Percentiles rank a stretch among this genome's conserved stretches.
Evolutionary conservation across 2,888 invertebrate genomes (phyloP).

Genomic region (Sylvicola cinctus): DNA sequence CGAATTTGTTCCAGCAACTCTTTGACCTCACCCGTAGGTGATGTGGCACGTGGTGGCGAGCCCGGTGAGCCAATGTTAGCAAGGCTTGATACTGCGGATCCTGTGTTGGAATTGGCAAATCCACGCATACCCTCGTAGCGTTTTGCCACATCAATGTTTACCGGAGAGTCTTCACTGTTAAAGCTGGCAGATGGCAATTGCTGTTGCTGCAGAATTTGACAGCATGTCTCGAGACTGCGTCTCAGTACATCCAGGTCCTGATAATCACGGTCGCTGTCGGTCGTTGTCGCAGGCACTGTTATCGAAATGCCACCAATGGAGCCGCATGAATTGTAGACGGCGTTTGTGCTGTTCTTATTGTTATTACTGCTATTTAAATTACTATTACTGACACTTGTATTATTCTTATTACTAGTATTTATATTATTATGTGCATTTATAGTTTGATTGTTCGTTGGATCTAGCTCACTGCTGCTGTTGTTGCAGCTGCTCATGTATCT

Average conservation of each 20-base stretch:
- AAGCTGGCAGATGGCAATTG: slow-evolving; percentile 12
- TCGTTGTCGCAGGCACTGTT: slow-evolving; percentile 14
- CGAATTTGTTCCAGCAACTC: slow-evolving; percentile 54
- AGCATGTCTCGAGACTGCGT: slow-evolving; percentile 21
- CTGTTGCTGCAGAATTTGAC: slow-evolving; percentile 18
- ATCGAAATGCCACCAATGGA: slow-evolving; percentile 18
- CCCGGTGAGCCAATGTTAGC: slow-evolving; percentile 43
- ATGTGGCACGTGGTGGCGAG: slow-evolving; percentile 66
- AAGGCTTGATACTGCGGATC: slow-evolving; percentile 48
- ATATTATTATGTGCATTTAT: slow-evolving; percentile 12
- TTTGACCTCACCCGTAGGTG: slow-evolving; percentile 48
- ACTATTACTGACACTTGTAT: background rate
- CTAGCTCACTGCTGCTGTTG: slow-evolving; percentile 14
- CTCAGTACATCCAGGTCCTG: slow-evolving; percentile 15
- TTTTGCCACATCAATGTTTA: slow-evolving; percentile 13
- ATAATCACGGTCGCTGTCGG: slow-evolving; percentile 13
- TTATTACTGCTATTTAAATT: slow-evolving; percentile 15
- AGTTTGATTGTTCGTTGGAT: slow-evolving; percentile 2
- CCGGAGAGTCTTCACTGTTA: slow-evolving; percentile 12
- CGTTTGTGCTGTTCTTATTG: slow-evolving; percentile 13
- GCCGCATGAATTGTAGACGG: slow-evolving; percentile 16
- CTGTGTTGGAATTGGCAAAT: slow-evolving; percentile 29
- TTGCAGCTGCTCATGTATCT: slow-evolving; percentile 20
- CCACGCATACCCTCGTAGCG: slow-evolving; percentile 18
- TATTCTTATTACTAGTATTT: slow-evolving; percentile 11